Evolutionary conservation across 2,888 invertebrate genomes (phyloP), one percentile per base, ranked within the genome.

Genomic region (Stenchaetothrips biformis): DNA sequence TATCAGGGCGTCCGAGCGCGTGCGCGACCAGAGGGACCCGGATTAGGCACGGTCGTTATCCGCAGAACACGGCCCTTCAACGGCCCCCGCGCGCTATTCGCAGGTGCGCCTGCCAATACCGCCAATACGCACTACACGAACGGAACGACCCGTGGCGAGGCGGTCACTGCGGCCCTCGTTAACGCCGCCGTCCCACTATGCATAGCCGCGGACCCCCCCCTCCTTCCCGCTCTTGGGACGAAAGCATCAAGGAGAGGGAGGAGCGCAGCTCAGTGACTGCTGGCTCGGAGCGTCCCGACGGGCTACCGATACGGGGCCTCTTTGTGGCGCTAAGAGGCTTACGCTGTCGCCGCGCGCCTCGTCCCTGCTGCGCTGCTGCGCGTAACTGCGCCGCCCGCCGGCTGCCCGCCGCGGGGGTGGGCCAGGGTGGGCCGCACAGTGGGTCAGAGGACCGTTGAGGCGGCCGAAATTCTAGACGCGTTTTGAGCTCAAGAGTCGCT

Each of bases 121-220:
- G 59, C 59, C 18, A 16, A n/a, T n/a, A n/a, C n/a, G n/a, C n/a
- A 37, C 37, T 37, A 37, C 59, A 59, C 13, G 59, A 59, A 59
- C 48, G 27, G 79, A 80, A 59, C 37, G 79, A 62, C 47, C 74
- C 53, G 78, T 62, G 80, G 78, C 59, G 79, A 80, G 80, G 16
- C 59, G 18, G 16, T 13, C 59, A 59, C 59, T 59, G 4, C 2
- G 59, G 18, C 67, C 67, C 9, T 74, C 67, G 67, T 74, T 74
- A 74, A 74, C 67, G 67, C 59, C 18, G 59, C 53, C 16, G 4
- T 53, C n/a, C n/a, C n/a, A n/a, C n/a, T n/a, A n/a, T n/a, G n/a
- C n/a, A n/a, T n/a, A n/a, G n/a, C n/a, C n/a, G n/a, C n/a, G n/a
- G n/a, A n/a, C n/a, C n/a, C n/a, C n/a, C n/a, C n/a, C n/a, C n/a